Evolutionary conservation across 92 coral and sea anemone species (phyloP).

Genomic region (Parazoanthus atlanticus): DNA sequence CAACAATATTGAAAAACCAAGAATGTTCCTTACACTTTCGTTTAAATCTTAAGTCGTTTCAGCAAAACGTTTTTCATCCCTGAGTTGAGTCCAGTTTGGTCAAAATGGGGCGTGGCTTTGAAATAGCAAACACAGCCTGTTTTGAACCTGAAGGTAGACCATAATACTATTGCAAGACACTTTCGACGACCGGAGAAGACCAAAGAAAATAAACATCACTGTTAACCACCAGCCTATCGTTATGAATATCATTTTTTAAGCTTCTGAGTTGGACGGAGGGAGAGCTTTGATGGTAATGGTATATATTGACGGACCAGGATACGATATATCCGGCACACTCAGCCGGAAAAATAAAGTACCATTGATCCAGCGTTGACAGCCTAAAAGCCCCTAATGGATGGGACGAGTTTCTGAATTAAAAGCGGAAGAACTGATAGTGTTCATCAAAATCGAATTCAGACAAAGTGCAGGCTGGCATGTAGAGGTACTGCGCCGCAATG

Average conservation of each 20-base stretch:
- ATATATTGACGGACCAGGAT: background rate
- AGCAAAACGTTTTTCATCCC: background rate
- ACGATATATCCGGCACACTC: background rate
- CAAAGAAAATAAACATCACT: no score
- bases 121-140: background rate
- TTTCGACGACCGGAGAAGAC: background rate
- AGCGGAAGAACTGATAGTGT: no score
- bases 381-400: background rate
- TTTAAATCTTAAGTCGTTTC: background rate
- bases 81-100: background rate
- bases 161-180: background rate
- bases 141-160: background rate
- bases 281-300: background rate
- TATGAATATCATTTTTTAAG: no score
- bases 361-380: background rate
- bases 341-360: background rate
- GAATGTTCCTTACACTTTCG: background rate
- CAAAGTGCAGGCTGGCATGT: no score
- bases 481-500: no score
- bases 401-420: no score
- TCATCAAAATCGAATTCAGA: no score
- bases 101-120: background rate
- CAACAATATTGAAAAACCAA: background rate
- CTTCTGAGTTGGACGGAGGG: background rate
- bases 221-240: no score